Percentiles rank a stretch among this genome's conserved stretches.
Conservation (phyloP, 2,113 vertebrate species). For the Albula goreensis region DNA sequence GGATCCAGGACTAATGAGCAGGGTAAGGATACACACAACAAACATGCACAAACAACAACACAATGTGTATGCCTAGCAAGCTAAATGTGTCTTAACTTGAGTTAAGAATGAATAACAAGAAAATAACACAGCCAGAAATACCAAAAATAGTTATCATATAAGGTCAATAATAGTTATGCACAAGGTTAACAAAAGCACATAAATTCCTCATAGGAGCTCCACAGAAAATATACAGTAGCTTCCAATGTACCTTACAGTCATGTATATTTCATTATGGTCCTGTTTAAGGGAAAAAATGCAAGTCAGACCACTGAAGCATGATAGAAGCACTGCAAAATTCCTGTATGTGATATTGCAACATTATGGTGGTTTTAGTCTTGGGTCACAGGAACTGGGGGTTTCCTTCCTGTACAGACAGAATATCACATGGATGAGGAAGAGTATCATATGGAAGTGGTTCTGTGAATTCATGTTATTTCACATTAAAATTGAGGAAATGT, state of each 20-base stretch:
- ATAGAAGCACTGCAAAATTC: not conserved
- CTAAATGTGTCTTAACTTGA: not conserved
- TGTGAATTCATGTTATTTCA: not conserved
- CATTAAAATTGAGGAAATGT: not conserved
- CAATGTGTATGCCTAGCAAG: not conserved
- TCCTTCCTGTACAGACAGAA: not conserved
- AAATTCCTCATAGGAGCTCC: not conserved
- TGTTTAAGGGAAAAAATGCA: not conserved
- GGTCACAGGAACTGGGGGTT: not conserved
- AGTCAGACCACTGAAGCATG: not conserved
- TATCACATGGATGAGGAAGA: not conserved
- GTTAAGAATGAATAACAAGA: too few species aligned
- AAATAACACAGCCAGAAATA: too few species aligned
- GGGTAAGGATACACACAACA: constrained; percentile 59
- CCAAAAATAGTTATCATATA: too few species aligned
- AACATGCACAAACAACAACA: not conserved
- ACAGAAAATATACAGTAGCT: too few species aligned
- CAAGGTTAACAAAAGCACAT: not conserved
- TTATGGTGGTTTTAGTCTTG: not conserved
- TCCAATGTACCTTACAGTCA: too few species aligned
- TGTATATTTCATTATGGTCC: not conserved
- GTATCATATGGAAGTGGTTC: not conserved
- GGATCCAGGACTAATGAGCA: constrained; percentile 72
- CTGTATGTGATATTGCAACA: not conserved
- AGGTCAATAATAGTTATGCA: too few species aligned